Percentiles rank a stretch among this genome's conserved stretches.
phyloP scores from a whole-genome alignment of 2,888 invertebrate genomes.

The Caradrina clavipalpis region DNA sequence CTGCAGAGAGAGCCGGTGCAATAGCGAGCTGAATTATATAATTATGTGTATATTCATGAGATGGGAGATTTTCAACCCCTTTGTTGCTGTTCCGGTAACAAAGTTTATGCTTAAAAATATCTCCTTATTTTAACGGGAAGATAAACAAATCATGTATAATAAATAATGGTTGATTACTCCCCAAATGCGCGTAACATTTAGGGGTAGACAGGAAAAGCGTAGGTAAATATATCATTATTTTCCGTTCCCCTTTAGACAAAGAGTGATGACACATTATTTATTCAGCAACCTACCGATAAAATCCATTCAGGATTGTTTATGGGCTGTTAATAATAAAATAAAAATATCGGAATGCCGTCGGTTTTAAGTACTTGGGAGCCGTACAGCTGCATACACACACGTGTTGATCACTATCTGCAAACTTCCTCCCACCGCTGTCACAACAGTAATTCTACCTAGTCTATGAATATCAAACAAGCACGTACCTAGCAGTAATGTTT shows the following conservation, averaged over 20 bases:
- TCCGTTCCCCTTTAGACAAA: slow-evolving; percentile 45
- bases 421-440: background rate
- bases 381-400: background rate
- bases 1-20: slow-evolving; percentile 55
- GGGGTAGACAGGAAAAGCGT: slow-evolving; percentile 26
- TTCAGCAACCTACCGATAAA: slow-evolving; percentile 44
- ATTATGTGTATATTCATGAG: slow-evolving; percentile 54
- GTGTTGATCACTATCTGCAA: slow-evolving; percentile 12
- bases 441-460: background rate
- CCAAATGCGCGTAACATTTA: slow-evolving; percentile 25
- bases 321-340: background rate
- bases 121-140: slow-evolving; percentile 3
- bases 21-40: slow-evolving; percentile 57
- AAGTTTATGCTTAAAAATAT: background rate
- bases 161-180: slow-evolving; percentile 36
- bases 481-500: background rate
- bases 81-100: slow-evolving; percentile 17
- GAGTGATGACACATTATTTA: slow-evolving; percentile 60
- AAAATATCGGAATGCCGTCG: background rate
- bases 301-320: slow-evolving; percentile 42
- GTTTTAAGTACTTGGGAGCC: background rate
- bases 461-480: background rate
- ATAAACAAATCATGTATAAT: slow-evolving; percentile 29
- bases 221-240: slow-evolving; percentile 5
- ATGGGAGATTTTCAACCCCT: slow-evolving; percentile 32